Percentiles rank a stretch among this genome's conserved stretches.
These are phyloP conservation scores for Chironomus tepperi DNA, from an alignment of 1,140 invertebrate genomes.

Conservation along the genomic window DNA sequence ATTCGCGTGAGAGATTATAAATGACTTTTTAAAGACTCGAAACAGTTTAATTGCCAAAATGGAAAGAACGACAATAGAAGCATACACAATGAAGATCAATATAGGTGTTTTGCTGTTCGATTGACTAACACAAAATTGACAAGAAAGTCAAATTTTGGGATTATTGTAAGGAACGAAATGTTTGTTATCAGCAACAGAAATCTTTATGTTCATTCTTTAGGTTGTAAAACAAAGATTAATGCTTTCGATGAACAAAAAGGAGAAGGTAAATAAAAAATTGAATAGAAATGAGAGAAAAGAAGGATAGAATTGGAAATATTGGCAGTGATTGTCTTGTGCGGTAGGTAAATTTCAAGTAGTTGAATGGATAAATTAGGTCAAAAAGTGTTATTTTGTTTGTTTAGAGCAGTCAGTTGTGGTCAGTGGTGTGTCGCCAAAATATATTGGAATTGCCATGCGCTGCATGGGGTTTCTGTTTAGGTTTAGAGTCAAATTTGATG, in stretches of 20 bases:
- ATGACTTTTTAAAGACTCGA: constrained; percentile 19
- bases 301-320: neutral
- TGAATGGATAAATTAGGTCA: too few relatives aligned
- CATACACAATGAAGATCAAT: constrained; percentile 2
- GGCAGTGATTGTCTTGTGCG: too few relatives aligned
- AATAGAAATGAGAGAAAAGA: neutral
- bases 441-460: too few relatives aligned
- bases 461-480: too few relatives aligned
- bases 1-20: constrained; percentile 1
- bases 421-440: too few relatives aligned
- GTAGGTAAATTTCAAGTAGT: too few relatives aligned
- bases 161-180: too few relatives aligned
- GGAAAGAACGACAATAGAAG: neutral
- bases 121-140: neutral
- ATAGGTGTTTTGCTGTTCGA: neutral
- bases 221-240: constrained; percentile 23
- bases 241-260: neutral
- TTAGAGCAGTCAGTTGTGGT: too few relatives aligned
- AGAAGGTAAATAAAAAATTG: neutral
- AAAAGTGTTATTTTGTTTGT: too few relatives aligned
- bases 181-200: neutral
- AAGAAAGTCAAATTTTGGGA: neutral
- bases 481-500: too few relatives aligned
- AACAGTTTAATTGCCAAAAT: constrained; percentile 3
- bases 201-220: neutral